A percentile compares a stretch with the other conserved stretches of the same genome.
Evolutionary conservation across 2,888 invertebrate species (phyloP).

Genomic region (Toxonevra muliebris): DNA sequence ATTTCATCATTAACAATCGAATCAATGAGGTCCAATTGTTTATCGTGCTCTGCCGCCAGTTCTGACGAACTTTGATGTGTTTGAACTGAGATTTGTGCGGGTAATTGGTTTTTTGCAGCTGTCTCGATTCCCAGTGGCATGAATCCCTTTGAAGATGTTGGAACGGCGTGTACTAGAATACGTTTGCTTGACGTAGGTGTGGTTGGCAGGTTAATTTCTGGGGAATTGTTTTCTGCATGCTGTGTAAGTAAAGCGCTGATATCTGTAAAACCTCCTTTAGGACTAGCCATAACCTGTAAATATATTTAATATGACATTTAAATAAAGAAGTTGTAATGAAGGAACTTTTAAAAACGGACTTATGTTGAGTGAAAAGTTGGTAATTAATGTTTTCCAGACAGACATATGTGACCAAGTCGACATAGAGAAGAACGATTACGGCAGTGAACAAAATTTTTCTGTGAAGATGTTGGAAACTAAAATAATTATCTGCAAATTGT

Average conservation of each 20-base stretch:
- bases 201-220: constrained; percentile 22
- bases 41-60: constrained; percentile 62
- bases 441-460: no score
- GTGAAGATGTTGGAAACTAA: no score
- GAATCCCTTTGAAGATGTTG: constrained; percentile 52
- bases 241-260: constrained; percentile 45
- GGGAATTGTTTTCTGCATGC: constrained; percentile 23
- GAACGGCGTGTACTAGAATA: constrained; percentile 62
- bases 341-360: no score
- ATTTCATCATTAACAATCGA: constrained; percentile 63
- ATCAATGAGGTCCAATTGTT: constrained; percentile 64
- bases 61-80: constrained; percentile 60
- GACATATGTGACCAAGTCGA: no score
- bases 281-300: constrained; percentile 45
- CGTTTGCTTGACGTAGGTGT: constrained; percentile 45
- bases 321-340: no score
- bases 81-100: constrained; percentile 63
- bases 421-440: no score
- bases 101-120: constrained; percentile 58
- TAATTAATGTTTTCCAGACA: no score
- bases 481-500: no score
- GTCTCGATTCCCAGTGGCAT: constrained; percentile 61
- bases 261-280: constrained; percentile 49
- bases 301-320: constrained; percentile 9
- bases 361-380: no score